Evolutionary conservation across 2,797 vertebrate species (phyloP).

Genomic region (Hirundo rustica): DNA sequence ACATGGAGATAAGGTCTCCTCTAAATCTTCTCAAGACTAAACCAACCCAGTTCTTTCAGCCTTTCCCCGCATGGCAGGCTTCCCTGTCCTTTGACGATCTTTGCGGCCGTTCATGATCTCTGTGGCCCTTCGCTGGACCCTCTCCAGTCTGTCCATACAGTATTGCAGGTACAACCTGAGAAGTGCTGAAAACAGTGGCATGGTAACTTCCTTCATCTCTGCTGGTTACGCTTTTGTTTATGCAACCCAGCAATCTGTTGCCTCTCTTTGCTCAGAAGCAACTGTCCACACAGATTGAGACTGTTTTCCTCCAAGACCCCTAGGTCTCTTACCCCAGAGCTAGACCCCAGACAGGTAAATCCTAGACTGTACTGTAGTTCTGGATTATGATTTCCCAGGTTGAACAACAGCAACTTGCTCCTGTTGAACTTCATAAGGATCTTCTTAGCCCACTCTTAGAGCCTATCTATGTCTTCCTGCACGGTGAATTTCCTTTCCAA

Average conservation of each 20-base stretch:
- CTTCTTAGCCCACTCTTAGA: neutral
- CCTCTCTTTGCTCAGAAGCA: neutral
- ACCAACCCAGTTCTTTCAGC: neutral
- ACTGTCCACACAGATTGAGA: neutral
- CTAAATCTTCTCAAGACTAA: neutral
- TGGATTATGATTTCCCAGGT: neutral
- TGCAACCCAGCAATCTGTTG: neutral
- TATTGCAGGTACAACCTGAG: neutral
- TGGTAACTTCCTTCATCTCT: neutral
- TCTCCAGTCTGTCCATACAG: neutral
- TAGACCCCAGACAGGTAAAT: neutral
- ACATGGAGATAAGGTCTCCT: neutral
- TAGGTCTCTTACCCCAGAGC: neutral
- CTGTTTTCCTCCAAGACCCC: neutral
- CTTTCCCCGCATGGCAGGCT: neutral
- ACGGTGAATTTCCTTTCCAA: neutral
- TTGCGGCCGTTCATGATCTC: neutral
- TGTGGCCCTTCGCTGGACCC: neutral
- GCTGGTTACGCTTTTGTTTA: neutral
- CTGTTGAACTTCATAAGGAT: neutral
- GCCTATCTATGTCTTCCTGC: neutral
- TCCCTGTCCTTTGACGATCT: rapidly evolving
- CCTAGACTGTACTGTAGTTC: neutral
- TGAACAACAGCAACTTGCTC: neutral
- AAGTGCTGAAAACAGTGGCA: neutral